Evolutionary conservation across 2,113 vertebrate species (phyloP).

Genomic region (Aegotheles bennettii): DNA sequence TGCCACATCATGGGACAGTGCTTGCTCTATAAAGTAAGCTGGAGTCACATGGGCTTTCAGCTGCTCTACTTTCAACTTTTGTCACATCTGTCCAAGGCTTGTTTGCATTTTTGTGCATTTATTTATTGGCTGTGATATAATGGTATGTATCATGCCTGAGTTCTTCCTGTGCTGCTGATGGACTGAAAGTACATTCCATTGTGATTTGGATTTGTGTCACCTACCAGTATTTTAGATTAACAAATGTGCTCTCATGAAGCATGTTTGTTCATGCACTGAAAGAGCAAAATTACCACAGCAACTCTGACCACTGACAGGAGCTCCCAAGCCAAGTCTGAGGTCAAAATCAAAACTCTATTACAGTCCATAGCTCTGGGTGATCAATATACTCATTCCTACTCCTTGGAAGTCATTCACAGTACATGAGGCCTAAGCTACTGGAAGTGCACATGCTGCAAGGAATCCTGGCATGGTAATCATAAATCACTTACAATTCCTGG

Average conservation of each 20-base stretch:
- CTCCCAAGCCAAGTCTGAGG: not conserved
- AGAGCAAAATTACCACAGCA: not conserved
- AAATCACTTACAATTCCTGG: constrained; percentile 9
- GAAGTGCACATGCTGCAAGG: not conserved
- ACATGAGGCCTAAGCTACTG: not conserved
- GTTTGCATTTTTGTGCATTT: not conserved
- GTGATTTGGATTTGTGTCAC: not conserved
- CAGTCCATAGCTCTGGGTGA: not conserved
- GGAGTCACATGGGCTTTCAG: not conserved
- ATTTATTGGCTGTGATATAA: not conserved
- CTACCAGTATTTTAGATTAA: not conserved
- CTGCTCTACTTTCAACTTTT: not conserved
- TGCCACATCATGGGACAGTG: not conserved
- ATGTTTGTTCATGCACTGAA: not conserved
- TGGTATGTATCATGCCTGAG: accelerated
- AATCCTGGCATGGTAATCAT: not conserved
- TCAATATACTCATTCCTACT: not conserved
- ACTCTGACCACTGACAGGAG: not conserved
- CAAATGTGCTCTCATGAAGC: not conserved
- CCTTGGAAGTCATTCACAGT: not conserved
- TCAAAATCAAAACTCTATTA: not conserved
- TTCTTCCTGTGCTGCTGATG: not conserved
- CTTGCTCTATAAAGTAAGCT: not conserved
- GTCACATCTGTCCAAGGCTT: not conserved
- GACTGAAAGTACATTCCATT: not conserved